Evolutionary conservation across 2,797 vertebrate genomes (phyloP).

Genomic region (Cyprinella venusta): DNA sequence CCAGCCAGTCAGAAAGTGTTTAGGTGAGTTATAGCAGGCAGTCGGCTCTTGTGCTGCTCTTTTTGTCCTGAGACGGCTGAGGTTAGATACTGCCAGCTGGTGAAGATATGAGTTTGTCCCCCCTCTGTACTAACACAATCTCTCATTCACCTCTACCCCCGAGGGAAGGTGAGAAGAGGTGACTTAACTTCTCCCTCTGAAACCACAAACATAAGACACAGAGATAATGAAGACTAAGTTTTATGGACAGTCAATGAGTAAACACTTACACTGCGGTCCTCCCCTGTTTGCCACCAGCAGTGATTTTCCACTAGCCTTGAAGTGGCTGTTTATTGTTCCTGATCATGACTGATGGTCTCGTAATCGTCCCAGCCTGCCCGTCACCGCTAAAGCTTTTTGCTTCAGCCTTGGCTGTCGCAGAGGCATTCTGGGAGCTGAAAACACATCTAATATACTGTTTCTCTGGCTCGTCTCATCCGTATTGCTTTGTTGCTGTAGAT

Average conservation of each 20-base stretch:
- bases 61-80: slow-evolving; percentile 4
- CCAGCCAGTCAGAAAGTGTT: slow-evolving; percentile 4
- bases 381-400: neutral
- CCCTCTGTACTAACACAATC: neutral
- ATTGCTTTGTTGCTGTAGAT: neutral
- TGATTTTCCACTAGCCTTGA: slow-evolving; percentile 46
- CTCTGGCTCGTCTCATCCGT: neutral
- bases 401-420: slow-evolving; percentile 3
- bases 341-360: slow-evolving; percentile 69
- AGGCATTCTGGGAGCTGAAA: slow-evolving; percentile 8
- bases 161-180: slow-evolving; percentile 49
- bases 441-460: slow-evolving; percentile 22
- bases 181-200: slow-evolving; percentile 24
- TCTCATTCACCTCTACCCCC: slow-evolving; percentile 6
- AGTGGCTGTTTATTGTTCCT: slow-evolving; percentile 61
- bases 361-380: slow-evolving; percentile 49
- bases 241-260: slow-evolving; percentile 65
- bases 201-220: slow-evolving; percentile 50
- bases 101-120: neutral
- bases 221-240: slow-evolving; percentile 60
- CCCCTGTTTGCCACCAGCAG: slow-evolving; percentile 41
- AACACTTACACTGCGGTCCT: slow-evolving; percentile 58
- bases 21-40: neutral
- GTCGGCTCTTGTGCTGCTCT: neutral
- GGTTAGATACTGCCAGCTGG: slow-evolving; percentile 1